Base-by-base conservation (phyloP, 2,113 vertebrate species). In the Corythornis cristatus region DNA sequence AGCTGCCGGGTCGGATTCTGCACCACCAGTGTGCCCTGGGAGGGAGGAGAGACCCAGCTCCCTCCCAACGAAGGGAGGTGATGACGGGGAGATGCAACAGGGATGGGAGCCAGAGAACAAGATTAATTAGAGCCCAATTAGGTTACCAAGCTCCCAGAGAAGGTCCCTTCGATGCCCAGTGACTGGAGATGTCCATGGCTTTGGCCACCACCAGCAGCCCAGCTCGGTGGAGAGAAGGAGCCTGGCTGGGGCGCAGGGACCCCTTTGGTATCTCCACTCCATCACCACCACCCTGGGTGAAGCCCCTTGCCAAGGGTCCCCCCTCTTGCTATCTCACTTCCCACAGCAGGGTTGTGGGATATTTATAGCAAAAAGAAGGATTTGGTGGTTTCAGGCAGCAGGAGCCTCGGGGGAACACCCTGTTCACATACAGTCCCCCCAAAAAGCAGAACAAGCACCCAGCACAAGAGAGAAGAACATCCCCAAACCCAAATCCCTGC, bases 71-170 rank as follows among this genome's bases (percentile, higher is more conserved):
- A 15, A 5, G 2, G 37, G 70, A 89, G 42, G 93, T 3, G 60
- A 48, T 0, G 11, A 26, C 1, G 21, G 72, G 56, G 62, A 50
- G 62, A 80, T 5, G 2, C 8, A 2, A 20, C 7, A 21, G 37
- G 45, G 46, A 68, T 20, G 5, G 0, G 25, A 90, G 93, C 37
- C 86, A 88, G 45, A 10, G 56, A 19, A 71, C 15, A 11, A 71
- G 58, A 88, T 78, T 85, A 89, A 95, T 93, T 83, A 88, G 88
- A 88, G 64, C 79, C 75, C 79, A 91, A 29, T 93, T 65, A 80
- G 50, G 78, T 45, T 72, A 73, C 22, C 8, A 5, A 82, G 96
- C 60, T 83, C 42, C 1, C 12, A 33, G 50, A n/a, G 67, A 93
- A 86, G 66, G 67, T 60, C 53, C 50, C 57, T 37, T 71, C 54